Evolutionary conservation across 2,113 vertebrate species (phyloP).

Genomic region (Mesocricetus auratus): DNA sequence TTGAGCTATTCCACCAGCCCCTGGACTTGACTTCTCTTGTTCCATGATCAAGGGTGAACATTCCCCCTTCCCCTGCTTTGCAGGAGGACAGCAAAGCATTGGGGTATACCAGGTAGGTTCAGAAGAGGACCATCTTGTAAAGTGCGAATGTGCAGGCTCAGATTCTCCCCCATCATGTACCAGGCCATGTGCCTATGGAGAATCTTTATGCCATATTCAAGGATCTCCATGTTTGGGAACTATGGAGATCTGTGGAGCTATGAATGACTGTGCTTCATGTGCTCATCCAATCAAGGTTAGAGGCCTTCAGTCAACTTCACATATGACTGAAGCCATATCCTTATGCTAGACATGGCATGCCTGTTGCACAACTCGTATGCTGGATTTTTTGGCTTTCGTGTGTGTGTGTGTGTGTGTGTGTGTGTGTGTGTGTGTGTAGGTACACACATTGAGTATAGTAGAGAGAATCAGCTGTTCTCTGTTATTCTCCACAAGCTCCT

Average conservation of each 20-base stretch:
- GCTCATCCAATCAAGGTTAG: not conserved
- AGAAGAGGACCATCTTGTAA: fast-evolving
- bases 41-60: not conserved
- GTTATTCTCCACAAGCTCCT: not conserved
- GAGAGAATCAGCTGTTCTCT: not conserved
- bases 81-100: not conserved
- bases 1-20: not conserved
- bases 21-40: not conserved
- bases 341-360: not conserved
- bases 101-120: not conserved
- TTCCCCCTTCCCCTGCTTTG: not conserved
- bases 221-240: not conserved
- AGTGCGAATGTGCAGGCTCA: not conserved
- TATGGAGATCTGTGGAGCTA: not conserved
- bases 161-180: fast-evolving
- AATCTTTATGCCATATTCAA: not conserved
- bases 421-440: not conserved
- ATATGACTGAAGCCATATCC: fast-evolving
- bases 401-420: not conserved
- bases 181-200: fast-evolving
- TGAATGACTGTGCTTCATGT: not conserved
- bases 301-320: no score
- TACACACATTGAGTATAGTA: not conserved
- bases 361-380: no score
- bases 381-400: not conserved